Conservation (phyloP, 35 echinoderm and acorn worm species). For the Amphiura filiformis region DNA sequence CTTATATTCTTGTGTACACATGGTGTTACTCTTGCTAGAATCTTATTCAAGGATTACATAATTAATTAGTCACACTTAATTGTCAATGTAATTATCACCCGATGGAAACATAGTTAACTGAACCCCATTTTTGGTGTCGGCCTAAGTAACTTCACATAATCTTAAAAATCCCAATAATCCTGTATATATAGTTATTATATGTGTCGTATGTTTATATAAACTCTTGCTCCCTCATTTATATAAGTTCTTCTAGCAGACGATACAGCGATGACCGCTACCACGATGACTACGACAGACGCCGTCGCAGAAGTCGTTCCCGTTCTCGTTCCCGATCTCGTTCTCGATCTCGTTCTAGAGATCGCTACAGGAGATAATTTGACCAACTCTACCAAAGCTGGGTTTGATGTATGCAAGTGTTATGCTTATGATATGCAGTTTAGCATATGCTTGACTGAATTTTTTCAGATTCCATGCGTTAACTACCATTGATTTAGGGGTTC, state of each 20-base stretch:
- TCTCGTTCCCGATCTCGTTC: conserved; percentile 43
- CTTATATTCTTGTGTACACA: no score
- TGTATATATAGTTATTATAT: no score
- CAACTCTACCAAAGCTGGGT: conserved; percentile 7
- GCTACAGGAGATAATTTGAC: conserved; percentile 30
- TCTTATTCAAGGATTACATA: no score
- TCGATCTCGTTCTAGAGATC: conserved; percentile 46
- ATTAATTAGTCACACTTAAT: no score
- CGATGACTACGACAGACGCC: conserved; percentile 40
- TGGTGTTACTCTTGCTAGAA: no score
- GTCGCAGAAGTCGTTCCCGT: conserved; percentile 74
- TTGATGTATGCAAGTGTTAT: not conserved
- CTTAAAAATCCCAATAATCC: no score
- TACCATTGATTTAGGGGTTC: not conserved
- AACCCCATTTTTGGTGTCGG: no score
- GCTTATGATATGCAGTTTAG: not conserved
- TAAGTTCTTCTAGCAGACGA: conserved; percentile 50
- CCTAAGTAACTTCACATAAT: no score
- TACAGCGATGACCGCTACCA: conserved; percentile 44
- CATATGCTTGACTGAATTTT: conserved; percentile 2
- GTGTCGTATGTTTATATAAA: no score
- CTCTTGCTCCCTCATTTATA: conserved; percentile 40
- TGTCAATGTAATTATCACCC: no score
- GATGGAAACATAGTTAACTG: no score
- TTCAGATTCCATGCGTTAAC: conserved; percentile 8